Evolutionary conservation across 2,113 vertebrate species (phyloP).

Genomic region (Serinus canaria): DNA sequence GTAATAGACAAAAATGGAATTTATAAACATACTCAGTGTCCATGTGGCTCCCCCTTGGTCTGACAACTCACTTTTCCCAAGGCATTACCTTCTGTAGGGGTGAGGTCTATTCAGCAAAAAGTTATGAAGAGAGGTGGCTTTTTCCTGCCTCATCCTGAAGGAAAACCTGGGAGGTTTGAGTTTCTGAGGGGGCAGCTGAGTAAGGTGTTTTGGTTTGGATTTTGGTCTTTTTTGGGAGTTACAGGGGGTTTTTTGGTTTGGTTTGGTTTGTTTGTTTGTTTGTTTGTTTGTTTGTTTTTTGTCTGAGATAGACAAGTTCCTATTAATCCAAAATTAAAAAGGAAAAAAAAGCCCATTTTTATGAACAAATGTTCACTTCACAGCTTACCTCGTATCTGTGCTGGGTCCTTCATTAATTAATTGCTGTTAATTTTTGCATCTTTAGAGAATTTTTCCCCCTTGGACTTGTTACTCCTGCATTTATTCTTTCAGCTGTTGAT

Average conservation of each 20-base stretch:
- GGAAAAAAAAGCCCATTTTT: not conserved
- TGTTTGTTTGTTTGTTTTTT: not conserved
- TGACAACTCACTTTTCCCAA: not conserved
- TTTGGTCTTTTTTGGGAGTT: not conserved
- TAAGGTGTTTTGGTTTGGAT: not conserved
- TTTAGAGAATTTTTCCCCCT: not conserved
- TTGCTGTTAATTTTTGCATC: not conserved
- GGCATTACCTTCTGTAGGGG: not conserved
- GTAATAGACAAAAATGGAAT: not conserved
- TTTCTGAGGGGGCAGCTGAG: not conserved
- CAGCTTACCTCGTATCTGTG: not conserved
- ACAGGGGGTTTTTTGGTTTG: too few relatives aligned
- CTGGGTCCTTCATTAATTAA: not conserved
- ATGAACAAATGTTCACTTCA: not conserved
- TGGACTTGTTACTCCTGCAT: not conserved
- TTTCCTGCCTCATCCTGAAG: not conserved
- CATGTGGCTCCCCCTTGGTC: not conserved
- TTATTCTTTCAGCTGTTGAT: not conserved
- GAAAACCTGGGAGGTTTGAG: not conserved
- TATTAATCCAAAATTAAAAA: not conserved
- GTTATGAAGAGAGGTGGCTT: not conserved
- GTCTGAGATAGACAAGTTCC: not conserved
- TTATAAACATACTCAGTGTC: accelerated
- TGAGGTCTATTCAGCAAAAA: not conserved
- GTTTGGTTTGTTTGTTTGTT: not conserved